Evolutionary conservation across 2,888 invertebrate species (phyloP).

Genomic region (Chouioia cunea): DNA sequence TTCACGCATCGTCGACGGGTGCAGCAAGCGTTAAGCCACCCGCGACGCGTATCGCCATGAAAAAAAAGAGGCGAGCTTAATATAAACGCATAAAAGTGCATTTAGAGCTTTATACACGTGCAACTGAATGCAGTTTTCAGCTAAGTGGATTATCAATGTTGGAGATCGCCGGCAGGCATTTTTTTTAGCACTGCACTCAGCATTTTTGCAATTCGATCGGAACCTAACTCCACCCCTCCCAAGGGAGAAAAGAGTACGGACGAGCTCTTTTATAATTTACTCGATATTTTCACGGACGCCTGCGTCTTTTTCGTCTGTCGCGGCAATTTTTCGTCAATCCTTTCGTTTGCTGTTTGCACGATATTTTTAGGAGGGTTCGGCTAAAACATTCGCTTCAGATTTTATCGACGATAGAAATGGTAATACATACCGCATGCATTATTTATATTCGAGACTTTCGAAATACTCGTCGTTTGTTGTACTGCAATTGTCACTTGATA

Average conservation of each 20-base stretch:
- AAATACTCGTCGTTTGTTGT: no score
- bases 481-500: no score
- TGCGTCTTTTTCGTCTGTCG: conserved; percentile 11
- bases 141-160: conserved; percentile 62
- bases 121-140: conserved; percentile 58
- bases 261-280: conserved; percentile 29
- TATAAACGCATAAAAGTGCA: conserved; percentile 50
- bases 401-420: no score
- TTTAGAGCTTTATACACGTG: conserved; percentile 38
- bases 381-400: no score
- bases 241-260: conserved; percentile 22
- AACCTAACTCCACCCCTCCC: conserved; percentile 26
- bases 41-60: conserved; percentile 53
- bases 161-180: conserved; percentile 54
- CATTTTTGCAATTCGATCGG: conserved; percentile 55
- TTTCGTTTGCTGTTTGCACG: background rate
- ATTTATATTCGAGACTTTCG: no score
- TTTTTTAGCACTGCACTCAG: conserved; percentile 66
- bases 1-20: no score
- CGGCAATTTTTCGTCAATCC: background rate
- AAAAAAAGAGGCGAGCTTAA: conserved; percentile 51
- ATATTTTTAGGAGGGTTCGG: background rate
- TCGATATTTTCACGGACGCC: conserved; percentile 40
- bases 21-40: conserved; percentile 53
- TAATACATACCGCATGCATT: no score